Conservation (phyloP, 1,140 invertebrate genomes). For the Neotoxoptera formosana region DNA sequence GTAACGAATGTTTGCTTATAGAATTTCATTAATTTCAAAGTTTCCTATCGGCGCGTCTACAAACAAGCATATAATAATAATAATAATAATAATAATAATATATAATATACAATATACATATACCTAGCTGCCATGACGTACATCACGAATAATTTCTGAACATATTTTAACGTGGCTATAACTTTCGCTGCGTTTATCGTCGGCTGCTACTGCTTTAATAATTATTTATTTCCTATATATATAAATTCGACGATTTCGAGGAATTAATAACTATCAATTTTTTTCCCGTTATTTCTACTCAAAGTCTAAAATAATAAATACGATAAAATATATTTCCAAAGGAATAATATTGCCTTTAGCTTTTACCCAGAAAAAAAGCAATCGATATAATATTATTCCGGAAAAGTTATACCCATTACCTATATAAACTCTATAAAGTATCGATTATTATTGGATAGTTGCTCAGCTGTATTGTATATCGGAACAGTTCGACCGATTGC, state of each 20-base stretch:
- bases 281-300: no score
- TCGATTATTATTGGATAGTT: no score
- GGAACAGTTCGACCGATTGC: background rate
- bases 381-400: no score
- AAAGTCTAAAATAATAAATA: background rate
- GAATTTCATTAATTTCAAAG: background rate
- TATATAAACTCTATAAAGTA: background rate
- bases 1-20: background rate
- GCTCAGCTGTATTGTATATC: background rate
- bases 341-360: no score
- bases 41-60: background rate
- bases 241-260: background rate
- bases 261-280: background rate
- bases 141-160: background rate
- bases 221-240: background rate
- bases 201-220: no score
- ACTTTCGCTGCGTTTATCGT: background rate
- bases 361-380: no score
- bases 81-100: no score
- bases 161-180: background rate
- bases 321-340: no score
- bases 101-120: background rate
- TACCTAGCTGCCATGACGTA: no score
- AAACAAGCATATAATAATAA: background rate
- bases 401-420: no score